phyloP scores from a whole-genome alignment of 2,888 invertebrate genomes.

The Sympetrum striolatum region DNA sequence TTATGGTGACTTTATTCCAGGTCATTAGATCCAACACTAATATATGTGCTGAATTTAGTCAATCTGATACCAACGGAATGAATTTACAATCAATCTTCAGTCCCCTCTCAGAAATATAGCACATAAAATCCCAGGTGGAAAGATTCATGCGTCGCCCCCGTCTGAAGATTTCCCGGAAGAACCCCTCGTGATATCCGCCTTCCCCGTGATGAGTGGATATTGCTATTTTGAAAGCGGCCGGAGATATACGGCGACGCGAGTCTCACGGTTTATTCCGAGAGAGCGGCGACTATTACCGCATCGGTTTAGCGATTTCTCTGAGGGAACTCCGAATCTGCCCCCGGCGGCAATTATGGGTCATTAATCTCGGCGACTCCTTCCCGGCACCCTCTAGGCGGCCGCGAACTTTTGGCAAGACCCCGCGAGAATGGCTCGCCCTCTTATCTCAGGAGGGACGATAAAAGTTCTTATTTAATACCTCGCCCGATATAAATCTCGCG shows the following conservation, averaged over 20 bases:
- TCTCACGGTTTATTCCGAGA: background rate
- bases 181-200: background rate
- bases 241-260: background rate
- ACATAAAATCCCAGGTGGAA: no score
- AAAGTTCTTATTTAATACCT: background rate
- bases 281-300: background rate
- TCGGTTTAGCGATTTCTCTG: background rate
- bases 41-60: no score
- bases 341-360: background rate
- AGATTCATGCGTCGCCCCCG: background rate
- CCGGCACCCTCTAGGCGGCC: background rate
- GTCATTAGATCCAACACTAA: no score
- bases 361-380: background rate
- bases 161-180: background rate
- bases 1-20: no score
- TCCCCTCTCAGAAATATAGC: no score
- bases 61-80: no score
- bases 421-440: background rate
- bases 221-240: background rate
- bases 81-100: no score
- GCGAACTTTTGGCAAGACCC: background rate
- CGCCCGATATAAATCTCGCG: background rate
- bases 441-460: background rate
- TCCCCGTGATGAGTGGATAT: slow-evolving; percentile 26
- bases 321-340: background rate